phyloP scores from a whole-genome alignment of 2,113 vertebrate genomes.

The Gavia stellata region DNA sequence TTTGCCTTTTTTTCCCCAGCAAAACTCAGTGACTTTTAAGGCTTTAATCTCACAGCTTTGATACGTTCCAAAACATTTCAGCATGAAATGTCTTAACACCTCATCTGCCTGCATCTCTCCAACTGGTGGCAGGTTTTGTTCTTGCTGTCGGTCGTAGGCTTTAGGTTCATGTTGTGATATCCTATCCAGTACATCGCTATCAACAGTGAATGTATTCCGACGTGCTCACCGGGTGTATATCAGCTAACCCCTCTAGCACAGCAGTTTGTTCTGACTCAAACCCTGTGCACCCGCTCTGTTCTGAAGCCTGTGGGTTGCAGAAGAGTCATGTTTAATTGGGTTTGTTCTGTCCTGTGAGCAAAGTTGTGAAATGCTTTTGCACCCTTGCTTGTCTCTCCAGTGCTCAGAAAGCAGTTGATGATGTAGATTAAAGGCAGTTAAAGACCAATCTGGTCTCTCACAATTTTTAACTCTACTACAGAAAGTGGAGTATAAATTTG shows the following conservation, averaged over 20 bases:
- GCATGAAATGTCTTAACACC: background rate
- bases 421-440: background rate
- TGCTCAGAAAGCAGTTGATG: background rate
- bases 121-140: background rate
- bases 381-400: background rate
- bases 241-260: background rate
- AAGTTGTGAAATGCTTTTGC: background rate
- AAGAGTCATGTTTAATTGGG: accelerated
- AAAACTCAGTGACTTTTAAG: background rate
- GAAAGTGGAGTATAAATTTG: background rate
- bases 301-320: background rate
- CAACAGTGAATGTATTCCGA: background rate
- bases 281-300: background rate
- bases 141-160: background rate
- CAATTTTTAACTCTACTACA: background rate
- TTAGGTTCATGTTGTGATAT: background rate
- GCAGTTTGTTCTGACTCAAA: background rate
- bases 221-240: background rate
- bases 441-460: background rate
- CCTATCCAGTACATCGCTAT: accelerated
- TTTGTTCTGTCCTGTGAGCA: background rate
- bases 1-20: background rate
- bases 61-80: background rate
- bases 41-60: background rate
- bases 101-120: background rate